phyloP scores from a whole-genome alignment of 2,888 invertebrate species.

The Diaphora mendica region DNA sequence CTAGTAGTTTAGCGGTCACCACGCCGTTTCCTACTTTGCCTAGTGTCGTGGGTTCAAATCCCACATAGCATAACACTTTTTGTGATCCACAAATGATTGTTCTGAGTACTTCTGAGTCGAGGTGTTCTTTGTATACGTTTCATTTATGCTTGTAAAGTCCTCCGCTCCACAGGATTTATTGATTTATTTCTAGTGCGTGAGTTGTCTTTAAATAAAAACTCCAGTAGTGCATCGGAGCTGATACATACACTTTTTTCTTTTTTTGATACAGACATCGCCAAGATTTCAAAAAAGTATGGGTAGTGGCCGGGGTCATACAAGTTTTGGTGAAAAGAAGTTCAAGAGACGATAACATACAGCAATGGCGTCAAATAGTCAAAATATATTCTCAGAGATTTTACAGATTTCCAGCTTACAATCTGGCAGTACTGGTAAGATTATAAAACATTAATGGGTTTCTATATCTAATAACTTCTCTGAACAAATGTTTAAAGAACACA shows the following conservation, averaged over 20 bases:
- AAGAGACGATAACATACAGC: slow-evolving; percentile 38
- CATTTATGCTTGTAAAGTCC: too few species aligned
- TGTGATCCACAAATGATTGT: too few species aligned
- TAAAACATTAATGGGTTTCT: not conserved
- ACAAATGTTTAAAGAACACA: not conserved
- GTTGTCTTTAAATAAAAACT: too few species aligned
- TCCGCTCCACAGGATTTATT: too few species aligned
- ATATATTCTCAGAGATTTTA: slow-evolving; percentile 66
- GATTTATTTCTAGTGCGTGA: too few species aligned
- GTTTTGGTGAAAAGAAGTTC: slow-evolving; percentile 44
- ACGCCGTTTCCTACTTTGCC: too few species aligned
- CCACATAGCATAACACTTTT: too few species aligned
- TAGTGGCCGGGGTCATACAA: slow-evolving; percentile 59
- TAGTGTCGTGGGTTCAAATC: too few species aligned
- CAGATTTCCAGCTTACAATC: slow-evolving; percentile 66
- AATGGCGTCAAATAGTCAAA: slow-evolving; percentile 63
- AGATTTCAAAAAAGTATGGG: slow-evolving; percentile 41
- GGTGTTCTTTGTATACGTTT: too few species aligned
- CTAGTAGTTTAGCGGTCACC: too few species aligned
- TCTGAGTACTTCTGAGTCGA: too few species aligned
- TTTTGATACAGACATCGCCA: slow-evolving; percentile 45
- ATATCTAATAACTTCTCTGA: not conserved
- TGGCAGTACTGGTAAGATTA: slow-evolving; percentile 65
- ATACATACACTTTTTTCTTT: not conserved
- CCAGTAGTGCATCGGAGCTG: too few species aligned